phyloP scores from a whole-genome alignment of 2,113 vertebrate species.

The Ascaphus truei region DNA sequence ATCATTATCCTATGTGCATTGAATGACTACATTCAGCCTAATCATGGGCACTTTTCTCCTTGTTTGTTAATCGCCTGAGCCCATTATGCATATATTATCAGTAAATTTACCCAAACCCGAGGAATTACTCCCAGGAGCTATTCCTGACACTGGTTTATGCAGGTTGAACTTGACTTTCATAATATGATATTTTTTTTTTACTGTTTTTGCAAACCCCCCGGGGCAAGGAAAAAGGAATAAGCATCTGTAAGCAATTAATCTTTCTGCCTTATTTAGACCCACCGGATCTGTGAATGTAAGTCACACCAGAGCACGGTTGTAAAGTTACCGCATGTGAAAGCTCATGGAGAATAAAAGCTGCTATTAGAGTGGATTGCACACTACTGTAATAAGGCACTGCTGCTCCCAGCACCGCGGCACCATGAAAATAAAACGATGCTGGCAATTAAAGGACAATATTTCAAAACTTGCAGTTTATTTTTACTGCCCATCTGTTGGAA shows the following conservation, averaged over 20 bases:
- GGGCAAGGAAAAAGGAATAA: conserved; percentile 33
- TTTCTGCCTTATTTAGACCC: conserved; percentile 42
- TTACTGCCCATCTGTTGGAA: too few species aligned
- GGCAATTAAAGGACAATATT: too few species aligned
- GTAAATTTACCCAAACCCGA: conserved; percentile 43
- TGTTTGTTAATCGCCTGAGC: conserved; percentile 44
- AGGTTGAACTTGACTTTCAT: conserved; percentile 45
- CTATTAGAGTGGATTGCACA: conserved; percentile 19
- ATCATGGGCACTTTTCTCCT: conserved; percentile 38
- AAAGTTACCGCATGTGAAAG: background rate
- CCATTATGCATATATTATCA: conserved; percentile 41
- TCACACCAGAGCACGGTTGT: conserved; percentile 41
- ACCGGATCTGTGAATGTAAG: conserved; percentile 38
- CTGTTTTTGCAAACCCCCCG: background rate
- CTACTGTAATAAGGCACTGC: too few species aligned
- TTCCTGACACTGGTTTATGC: conserved; percentile 40
- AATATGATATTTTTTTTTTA: conserved; percentile 41
- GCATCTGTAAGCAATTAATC: conserved; percentile 46
- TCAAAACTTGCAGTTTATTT: too few species aligned
- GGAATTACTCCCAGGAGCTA: conserved; percentile 45
- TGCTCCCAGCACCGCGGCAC: too few species aligned
- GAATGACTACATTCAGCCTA: conserved; percentile 51
- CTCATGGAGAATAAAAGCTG: background rate
- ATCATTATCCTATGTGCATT: conserved; percentile 56
- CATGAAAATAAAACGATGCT: too few species aligned